Evolutionary conservation across 2,888 invertebrate genomes (phyloP), one percentile per base, ranked within the genome.

Genomic region (Taenaris catops): DNA sequence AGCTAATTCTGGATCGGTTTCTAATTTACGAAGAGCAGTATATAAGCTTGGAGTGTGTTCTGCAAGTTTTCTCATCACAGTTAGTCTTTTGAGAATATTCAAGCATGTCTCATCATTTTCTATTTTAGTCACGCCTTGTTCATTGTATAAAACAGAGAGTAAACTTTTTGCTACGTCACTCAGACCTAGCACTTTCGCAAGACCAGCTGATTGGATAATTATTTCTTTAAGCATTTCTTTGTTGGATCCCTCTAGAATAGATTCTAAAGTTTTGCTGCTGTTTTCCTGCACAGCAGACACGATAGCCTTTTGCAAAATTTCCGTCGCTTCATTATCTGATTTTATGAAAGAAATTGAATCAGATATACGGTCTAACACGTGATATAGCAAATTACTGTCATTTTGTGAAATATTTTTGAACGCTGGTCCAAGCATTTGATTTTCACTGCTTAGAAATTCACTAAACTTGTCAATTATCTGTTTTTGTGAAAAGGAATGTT

Each of bases 61-160:
- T 0, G 93, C 91, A 1, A 94, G 71, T 67, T 93, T 91, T 26
- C 91, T 81, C 89, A 94, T 93, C 0, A 94, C 88, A 3, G 91
- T 90, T 26, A 92, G 71, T 40, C 93, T 81, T 66, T 90, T 91
- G n/a, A 94, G 63, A 47, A 93, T 90, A 46, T 91, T 91, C 25
- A 91, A 58, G n/a, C 89, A 88, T 3, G 90, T 84, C 21, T 79
- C 70, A 53, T 92, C 92, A 20, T 81, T 75, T 8, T 88, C 83
- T 35, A 92, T 67, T 48, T 88, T 87, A 11, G 81, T 73, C 20
- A 91, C 80, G 11, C 89, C 87, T 17, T 88, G 78, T 36, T 89
- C 87, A 48, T 91, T 89, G 38, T 88, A 86, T 8, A 89, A 57
- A 8, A 89, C 62, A 8, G 83, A 72, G 27, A 89, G 55, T 11